Percentiles rank a stretch among this genome's conserved stretches.
Evolutionary conservation across 1,140 invertebrate genomes (phyloP).

Genomic region (Zaprionus lachaisei): DNA sequence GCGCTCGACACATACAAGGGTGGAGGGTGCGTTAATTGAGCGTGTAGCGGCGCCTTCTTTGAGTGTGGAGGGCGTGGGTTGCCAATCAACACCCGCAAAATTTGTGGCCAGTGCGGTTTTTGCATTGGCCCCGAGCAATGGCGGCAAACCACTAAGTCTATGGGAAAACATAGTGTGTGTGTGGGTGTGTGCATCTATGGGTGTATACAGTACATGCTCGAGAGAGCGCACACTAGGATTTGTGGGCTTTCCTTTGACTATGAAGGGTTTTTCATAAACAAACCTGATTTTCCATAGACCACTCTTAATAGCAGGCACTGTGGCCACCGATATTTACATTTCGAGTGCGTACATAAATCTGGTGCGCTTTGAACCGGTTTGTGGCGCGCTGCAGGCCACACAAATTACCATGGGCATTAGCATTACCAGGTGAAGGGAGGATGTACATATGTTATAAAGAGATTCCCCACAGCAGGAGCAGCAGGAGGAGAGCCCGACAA

Average conservation of each 20-base stretch:
- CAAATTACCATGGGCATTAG: constrained; percentile 45
- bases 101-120: constrained; percentile 34
- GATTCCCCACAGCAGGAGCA: not conserved
- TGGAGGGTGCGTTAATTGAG: not conserved
- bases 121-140: constrained; percentile 16
- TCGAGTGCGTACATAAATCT: constrained; percentile 56
- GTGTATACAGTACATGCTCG: not conserved
- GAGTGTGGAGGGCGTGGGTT: not conserved
- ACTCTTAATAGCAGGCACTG: not conserved
- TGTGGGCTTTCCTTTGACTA: not conserved
- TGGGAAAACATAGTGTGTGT: not conserved
- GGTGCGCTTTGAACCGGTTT: constrained; percentile 49
- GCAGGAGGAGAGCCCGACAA: constrained; percentile 5
- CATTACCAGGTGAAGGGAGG: constrained; percentile 22
- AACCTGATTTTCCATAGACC: not conserved
- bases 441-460: not conserved
- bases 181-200: not conserved
- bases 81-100: constrained; percentile 37
- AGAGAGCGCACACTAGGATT: not conserved
- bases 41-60: not conserved
- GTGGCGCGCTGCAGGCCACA: constrained; percentile 39
- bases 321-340: constrained; percentile 41
- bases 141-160: constrained; percentile 9
- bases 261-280: not conserved
- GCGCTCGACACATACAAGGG: not conserved